Evolutionary conservation across 2,888 invertebrate genomes (phyloP).

Genomic region (Pristionchus japonicus): DNA sequence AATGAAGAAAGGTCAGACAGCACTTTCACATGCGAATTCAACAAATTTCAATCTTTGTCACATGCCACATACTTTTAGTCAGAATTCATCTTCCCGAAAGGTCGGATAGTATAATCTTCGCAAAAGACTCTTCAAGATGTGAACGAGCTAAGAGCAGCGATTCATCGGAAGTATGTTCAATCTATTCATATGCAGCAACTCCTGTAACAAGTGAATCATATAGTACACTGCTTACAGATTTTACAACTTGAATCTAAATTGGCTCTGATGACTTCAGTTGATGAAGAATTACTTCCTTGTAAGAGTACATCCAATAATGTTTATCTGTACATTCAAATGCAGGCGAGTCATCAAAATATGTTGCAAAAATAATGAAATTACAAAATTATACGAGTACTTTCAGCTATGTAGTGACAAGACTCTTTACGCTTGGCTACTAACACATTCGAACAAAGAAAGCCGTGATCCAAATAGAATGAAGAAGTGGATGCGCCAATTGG

Average conservation of each 20-base stretch:
- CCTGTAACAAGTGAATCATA: too few relatives aligned
- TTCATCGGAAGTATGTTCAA: background rate
- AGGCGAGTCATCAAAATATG: constrained; percentile 47
- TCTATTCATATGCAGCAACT: too few relatives aligned
- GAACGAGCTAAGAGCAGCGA: background rate
- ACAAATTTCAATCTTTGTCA: too few relatives aligned
- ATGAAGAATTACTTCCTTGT: constrained; percentile 50
- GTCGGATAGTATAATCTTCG: constrained; percentile 49
- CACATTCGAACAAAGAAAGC: constrained; percentile 54
- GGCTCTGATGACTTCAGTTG: constrained; percentile 50
- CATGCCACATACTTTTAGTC: background rate
- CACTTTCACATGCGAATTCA: too few relatives aligned
- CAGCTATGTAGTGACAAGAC: constrained; percentile 78
- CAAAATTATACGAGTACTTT: constrained; percentile 33
- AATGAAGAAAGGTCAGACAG: background rate
- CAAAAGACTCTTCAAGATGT: background rate
- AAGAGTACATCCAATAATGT: constrained; percentile 75
- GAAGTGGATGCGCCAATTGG: constrained; percentile 86
- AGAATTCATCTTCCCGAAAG: background rate
- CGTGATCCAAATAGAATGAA: constrained; percentile 52
- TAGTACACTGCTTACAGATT: constrained; percentile 12
- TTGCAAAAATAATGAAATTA: background rate
- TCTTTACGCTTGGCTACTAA: constrained; percentile 88
- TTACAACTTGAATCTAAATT: constrained; percentile 41
- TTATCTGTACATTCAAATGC: constrained; percentile 95